Evolutionary conservation across 2,888 invertebrate species (phyloP).

Genomic region (Agrotis ipsilon): DNA sequence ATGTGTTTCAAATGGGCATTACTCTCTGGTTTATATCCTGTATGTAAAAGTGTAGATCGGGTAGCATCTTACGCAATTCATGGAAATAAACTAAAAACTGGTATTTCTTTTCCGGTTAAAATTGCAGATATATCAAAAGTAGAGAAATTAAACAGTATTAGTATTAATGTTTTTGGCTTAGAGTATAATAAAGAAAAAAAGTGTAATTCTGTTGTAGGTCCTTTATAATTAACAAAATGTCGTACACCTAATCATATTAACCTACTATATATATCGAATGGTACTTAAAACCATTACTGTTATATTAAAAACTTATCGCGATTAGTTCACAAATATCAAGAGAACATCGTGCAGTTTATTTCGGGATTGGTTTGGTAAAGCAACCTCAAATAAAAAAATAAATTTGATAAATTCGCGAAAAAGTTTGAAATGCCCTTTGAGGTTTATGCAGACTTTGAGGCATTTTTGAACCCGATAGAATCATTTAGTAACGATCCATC

Average conservation of each 20-base stretch:
- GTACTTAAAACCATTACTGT: neutral
- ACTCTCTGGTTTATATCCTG: conserved; percentile 5
- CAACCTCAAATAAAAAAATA: conserved; percentile 4
- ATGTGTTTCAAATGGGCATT: conserved; percentile 7
- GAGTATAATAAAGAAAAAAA: neutral
- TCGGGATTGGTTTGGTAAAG: conserved; percentile 14
- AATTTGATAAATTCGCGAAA: conserved; percentile 7
- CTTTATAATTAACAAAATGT: neutral
- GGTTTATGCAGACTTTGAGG: conserved; percentile 61
- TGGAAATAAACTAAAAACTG: conserved; percentile 53
- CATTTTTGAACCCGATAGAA: conserved; percentile 60
- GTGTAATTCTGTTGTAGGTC: neutral
- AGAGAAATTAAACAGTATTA: conserved; percentile 2
- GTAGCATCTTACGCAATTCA: neutral
- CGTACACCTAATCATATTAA: neutral
- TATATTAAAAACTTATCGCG: neutral
- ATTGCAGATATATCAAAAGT: conserved; percentile 61
- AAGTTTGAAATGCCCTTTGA: conserved; percentile 15
- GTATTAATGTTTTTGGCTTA: conserved; percentile 5
- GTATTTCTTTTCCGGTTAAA: conserved; percentile 61
- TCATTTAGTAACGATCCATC: conserved; percentile 49
- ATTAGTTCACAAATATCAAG: neutral
- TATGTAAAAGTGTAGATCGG: neutral
- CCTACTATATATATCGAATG: neutral
- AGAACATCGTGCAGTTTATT: neutral